phyloP scores from a whole-genome alignment of 2,888 invertebrate genomes.

The Gisinianus flammeolus region DNA sequence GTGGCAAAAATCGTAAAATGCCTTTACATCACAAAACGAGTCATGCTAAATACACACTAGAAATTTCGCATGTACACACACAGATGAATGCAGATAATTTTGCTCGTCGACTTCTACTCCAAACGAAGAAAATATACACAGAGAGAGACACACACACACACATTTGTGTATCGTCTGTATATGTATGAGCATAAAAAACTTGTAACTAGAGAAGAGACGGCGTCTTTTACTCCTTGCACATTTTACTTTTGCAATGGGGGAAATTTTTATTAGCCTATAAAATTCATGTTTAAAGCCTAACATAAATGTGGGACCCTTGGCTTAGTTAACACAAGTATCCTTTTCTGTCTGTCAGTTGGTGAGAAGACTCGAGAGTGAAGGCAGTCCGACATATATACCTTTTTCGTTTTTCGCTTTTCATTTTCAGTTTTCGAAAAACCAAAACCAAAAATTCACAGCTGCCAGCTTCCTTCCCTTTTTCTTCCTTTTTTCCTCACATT shows the following conservation, averaged over 20 bases:
- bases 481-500: background rate
- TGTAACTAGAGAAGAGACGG: background rate
- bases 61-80: too few species aligned
- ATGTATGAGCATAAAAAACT: background rate
- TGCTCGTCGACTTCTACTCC: too few species aligned
- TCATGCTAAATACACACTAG: too few species aligned
- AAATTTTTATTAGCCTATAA: conserved; percentile 49
- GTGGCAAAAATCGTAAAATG: too few species aligned
- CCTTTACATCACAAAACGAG: too few species aligned
- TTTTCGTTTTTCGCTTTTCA: conserved; percentile 12
- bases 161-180: too few species aligned
- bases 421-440: background rate
- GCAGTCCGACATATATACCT: too few species aligned
- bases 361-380: conserved; percentile 35
- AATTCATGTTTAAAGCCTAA: conserved; percentile 46
- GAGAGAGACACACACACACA: too few species aligned
- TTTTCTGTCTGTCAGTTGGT: conserved; percentile 39
- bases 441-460: background rate
- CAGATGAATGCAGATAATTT: too few species aligned
- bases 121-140: conserved; percentile 1
- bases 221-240: conserved; percentile 26
- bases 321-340: conserved; percentile 31
- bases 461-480: background rate
- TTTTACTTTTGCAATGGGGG: conserved; percentile 42
- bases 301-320: conserved; percentile 43